Percentiles rank a stretch among this genome's conserved stretches.
Conservation (phyloP, 2,797 vertebrate genomes). For the Acipenser transmontanus region DNA sequence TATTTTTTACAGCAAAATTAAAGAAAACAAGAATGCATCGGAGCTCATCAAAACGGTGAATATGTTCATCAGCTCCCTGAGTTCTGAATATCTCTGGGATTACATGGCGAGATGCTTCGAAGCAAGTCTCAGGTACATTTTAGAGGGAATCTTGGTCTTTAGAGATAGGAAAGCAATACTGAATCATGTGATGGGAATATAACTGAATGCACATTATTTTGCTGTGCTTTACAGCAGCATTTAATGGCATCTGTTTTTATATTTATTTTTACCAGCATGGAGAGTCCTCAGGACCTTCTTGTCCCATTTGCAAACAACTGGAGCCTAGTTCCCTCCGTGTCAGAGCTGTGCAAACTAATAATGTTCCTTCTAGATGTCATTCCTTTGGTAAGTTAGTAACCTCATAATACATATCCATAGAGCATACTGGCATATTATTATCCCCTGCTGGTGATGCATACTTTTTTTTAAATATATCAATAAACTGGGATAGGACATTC, state of each 20-base stretch:
- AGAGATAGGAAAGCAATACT: neutral
- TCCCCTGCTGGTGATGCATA: no score
- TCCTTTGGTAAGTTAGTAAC: constrained; percentile 73
- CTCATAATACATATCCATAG: neutral
- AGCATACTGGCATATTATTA: no score
- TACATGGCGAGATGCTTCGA: constrained; percentile 83
- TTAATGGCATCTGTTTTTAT: constrained; percentile 7
- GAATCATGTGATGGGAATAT: neutral
- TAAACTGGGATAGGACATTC: no score
- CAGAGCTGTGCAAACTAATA: constrained; percentile 80
- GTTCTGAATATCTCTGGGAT: constrained; percentile 90
- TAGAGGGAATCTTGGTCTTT: neutral
- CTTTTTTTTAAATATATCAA: no score
- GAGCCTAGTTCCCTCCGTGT: constrained; percentile 56
- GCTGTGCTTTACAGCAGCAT: no score
- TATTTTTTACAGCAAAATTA: constrained; percentile 70
- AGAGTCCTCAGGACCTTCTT: constrained; percentile 36
- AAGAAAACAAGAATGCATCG: constrained; percentile 84
- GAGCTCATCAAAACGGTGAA: constrained; percentile 93
- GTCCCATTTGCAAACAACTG: constrained; percentile 15
- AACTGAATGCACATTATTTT: no score
- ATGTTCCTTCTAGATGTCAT: constrained; percentile 91
- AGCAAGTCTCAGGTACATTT: constrained; percentile 70
- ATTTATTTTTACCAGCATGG: constrained; percentile 28
- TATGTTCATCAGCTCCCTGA: constrained; percentile 81